These are phyloP conservation scores for Reticulitermes speratus DNA, from an alignment of 1,140 invertebrate genomes.

Conservation along the genomic window DNA sequence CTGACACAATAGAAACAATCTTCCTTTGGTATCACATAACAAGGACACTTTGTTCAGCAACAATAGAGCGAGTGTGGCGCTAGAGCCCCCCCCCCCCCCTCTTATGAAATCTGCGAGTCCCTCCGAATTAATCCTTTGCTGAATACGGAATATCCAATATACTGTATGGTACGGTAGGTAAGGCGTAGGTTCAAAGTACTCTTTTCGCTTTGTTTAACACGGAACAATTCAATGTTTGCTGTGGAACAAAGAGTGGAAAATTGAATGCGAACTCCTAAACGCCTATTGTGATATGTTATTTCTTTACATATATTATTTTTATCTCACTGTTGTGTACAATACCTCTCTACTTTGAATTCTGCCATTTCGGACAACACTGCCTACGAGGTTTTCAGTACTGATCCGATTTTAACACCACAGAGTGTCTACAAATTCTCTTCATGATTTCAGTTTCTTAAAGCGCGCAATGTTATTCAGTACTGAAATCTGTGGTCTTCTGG, in stretches of 20 bases:
- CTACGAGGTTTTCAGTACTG: not conserved
- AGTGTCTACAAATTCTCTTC: no score
- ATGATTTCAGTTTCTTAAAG: no score
- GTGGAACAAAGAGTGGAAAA: slow-evolving; percentile 5
- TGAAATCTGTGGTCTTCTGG: no score
- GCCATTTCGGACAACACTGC: not conserved
- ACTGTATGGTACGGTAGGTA: not conserved
- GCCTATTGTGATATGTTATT: not conserved
- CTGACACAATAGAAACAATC: slow-evolving; percentile 7
- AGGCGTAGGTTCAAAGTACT: not conserved
- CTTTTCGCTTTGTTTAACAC: slow-evolving; percentile 5
- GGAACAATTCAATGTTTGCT: not conserved
- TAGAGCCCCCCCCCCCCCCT: not conserved
- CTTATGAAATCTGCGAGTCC: slow-evolving; percentile 10
- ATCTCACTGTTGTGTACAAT: not conserved
- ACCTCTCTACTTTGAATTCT: not conserved
- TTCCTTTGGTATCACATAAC: not conserved
- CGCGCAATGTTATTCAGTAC: no score
- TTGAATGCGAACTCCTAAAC: not conserved
- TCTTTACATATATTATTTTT: not conserved
- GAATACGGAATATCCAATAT: not conserved
- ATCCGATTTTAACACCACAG: not conserved
- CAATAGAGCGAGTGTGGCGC: not conserved
- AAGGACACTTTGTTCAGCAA: not conserved
- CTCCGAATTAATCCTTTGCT: not conserved